These are phyloP conservation scores for Arrhamphus sclerolepis DNA, from an alignment of 2,797 vertebrate genomes.

Conservation along the genomic window DNA sequence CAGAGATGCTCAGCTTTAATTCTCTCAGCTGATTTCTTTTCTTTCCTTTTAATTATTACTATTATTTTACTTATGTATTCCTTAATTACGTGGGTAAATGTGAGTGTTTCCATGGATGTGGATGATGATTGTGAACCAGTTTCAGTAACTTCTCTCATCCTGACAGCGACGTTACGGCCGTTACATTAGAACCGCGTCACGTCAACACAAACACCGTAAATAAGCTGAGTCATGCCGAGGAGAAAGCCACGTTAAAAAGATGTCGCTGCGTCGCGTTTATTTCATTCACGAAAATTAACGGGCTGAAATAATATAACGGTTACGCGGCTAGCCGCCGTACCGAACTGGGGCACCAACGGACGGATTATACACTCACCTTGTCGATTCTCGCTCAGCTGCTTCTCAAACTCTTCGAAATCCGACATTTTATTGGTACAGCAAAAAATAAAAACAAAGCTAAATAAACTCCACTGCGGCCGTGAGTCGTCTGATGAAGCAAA, in stretches of 20 bases:
- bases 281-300: slow-evolving; percentile 43
- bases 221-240: slow-evolving; percentile 16
- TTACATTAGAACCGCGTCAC: too few species aligned
- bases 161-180: too few species aligned
- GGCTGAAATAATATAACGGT: slow-evolving; percentile 16
- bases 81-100: too few species aligned
- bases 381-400: slow-evolving; percentile 79
- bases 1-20: too few species aligned
- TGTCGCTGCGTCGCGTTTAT: slow-evolving; percentile 10
- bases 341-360: slow-evolving; percentile 10
- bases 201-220: not conserved
- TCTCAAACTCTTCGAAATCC: slow-evolving; percentile 84
- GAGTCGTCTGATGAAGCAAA: not conserved
- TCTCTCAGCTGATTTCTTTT: too few species aligned
- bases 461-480: not conserved
- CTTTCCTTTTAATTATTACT: too few species aligned
- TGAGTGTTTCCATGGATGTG: too few species aligned
- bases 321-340: slow-evolving; percentile 40
- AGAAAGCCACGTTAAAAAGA: not conserved
- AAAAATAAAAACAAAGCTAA: not conserved
- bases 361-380: slow-evolving; percentile 66
- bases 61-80: too few species aligned
- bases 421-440: slow-evolving; percentile 54
- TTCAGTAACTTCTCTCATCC: too few species aligned
- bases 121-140: too few species aligned